These are phyloP conservation scores for Ophion ellenae DNA, from an alignment of 2,888 invertebrate species.

Conservation along the genomic window DNA sequence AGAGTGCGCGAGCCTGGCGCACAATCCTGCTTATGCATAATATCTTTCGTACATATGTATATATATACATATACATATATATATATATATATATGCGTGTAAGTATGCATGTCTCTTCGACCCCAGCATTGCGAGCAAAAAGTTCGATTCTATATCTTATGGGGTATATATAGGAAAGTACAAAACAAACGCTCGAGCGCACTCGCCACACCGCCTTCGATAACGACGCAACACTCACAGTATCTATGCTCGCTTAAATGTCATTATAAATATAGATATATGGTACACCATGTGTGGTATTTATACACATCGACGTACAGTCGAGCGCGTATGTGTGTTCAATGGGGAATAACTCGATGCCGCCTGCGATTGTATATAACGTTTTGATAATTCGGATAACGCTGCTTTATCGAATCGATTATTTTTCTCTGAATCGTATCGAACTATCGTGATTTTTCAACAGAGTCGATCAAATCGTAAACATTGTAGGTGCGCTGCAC, in stretches of 20 bases:
- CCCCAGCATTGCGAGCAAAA: conserved; percentile 40
- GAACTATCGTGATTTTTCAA: not conserved
- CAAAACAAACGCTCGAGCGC: conserved; percentile 49
- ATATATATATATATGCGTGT: not conserved
- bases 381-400: conserved; percentile 25
- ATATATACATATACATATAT: not conserved
- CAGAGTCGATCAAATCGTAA: not conserved
- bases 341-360: conserved; percentile 22
- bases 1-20: conserved; percentile 47
- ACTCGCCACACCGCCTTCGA: conserved; percentile 68
- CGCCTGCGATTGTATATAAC: not conserved
- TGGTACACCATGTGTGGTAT: conserved; percentile 25
- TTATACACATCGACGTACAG: conserved; percentile 46
- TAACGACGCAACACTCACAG: conserved; percentile 74
- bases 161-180: conserved; percentile 17
- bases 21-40: conserved; percentile 25
- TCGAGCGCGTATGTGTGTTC: conserved; percentile 51
- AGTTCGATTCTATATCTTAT: conserved; percentile 51
- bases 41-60: conserved; percentile 14
- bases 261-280: conserved; percentile 72
- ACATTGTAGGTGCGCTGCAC: too few relatives aligned
- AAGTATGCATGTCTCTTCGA: conserved; percentile 26
- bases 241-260: conserved; percentile 77
- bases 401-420: not conserved
- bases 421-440: not conserved